Conservation (phyloP, 2,113 vertebrate species). For the Puntigrus tetrazona region DNA sequence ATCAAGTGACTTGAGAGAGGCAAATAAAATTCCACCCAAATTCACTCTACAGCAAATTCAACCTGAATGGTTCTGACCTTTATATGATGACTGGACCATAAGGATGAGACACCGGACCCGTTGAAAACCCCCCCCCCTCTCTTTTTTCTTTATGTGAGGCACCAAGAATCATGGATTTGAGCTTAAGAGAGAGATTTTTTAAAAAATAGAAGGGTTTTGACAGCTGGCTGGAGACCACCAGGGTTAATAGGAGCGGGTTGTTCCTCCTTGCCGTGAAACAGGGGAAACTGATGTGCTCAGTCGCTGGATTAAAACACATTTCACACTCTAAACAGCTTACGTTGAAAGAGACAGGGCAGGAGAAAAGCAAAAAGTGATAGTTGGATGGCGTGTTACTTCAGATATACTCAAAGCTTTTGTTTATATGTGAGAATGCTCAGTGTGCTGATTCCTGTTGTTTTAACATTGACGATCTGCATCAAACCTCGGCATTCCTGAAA, state of each 20-base stretch:
- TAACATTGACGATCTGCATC: conserved; percentile 65
- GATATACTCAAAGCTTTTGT: neutral
- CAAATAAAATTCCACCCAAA: conserved; percentile 8
- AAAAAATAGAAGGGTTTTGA: conserved; percentile 20
- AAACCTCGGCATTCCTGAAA: conserved; percentile 63
- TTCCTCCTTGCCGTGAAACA: conserved; percentile 30
- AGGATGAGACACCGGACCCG: neutral
- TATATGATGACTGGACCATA: neutral
- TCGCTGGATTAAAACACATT: conserved; percentile 49
- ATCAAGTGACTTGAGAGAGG: neutral
- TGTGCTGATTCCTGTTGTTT: conserved; percentile 56
- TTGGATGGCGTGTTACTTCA: neutral
- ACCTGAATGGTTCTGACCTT: conserved; percentile 4
- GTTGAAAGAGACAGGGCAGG: conserved; percentile 4
- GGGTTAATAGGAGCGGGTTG: conserved; percentile 50
- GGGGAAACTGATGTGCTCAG: conserved; percentile 46
- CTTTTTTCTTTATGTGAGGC: conserved; percentile 4
- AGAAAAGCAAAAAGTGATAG: conserved; percentile 20
- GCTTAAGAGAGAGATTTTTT: conserved; percentile 11
- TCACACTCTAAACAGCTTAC: conserved; percentile 47
- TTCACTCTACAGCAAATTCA: neutral
- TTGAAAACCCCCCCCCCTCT: neutral
- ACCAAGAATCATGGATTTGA: neutral
- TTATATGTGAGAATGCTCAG: conserved; percentile 11
- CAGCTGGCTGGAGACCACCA: conserved; percentile 30